phyloP scores from a whole-genome alignment of 2,797 vertebrate species.

The Cottoperca gobio region DNA sequence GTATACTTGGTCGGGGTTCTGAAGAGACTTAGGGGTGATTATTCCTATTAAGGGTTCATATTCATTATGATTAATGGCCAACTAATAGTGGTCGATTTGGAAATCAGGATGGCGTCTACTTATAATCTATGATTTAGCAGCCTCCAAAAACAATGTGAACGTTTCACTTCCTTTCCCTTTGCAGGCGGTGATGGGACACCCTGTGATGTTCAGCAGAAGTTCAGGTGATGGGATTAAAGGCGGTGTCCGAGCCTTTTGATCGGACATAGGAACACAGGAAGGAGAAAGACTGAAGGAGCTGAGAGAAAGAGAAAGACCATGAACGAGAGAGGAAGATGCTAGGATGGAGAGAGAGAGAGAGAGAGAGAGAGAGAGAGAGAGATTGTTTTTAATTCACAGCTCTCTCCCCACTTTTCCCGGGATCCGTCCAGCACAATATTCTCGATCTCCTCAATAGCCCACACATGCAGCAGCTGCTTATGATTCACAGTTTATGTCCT shows the following conservation, averaged over 20 bases:
- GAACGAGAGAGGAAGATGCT: not conserved
- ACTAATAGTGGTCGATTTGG: not conserved
- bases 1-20: not conserved
- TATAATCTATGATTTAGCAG: constrained; percentile 6
- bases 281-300: not conserved
- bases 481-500: constrained; percentile 39
- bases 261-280: not conserved
- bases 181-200: constrained; percentile 8
- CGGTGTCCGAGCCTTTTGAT: no score
- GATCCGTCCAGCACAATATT: constrained; percentile 22
- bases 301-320: no score
- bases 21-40: not conserved
- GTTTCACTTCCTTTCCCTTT: constrained; percentile 22
- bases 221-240: no score
- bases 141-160: constrained; percentile 20
- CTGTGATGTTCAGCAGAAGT: no score
- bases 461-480: constrained; percentile 28
- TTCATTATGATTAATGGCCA: not conserved
- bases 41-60: not conserved
- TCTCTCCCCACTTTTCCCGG: constrained; percentile 9
- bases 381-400: not conserved
- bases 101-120: not conserved
- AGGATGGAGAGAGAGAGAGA: no score
- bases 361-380: no score
- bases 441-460: constrained; percentile 26